Evolutionary conservation across 2,888 invertebrate species (phyloP).

Genomic region (Bedellia somnulentella): DNA sequence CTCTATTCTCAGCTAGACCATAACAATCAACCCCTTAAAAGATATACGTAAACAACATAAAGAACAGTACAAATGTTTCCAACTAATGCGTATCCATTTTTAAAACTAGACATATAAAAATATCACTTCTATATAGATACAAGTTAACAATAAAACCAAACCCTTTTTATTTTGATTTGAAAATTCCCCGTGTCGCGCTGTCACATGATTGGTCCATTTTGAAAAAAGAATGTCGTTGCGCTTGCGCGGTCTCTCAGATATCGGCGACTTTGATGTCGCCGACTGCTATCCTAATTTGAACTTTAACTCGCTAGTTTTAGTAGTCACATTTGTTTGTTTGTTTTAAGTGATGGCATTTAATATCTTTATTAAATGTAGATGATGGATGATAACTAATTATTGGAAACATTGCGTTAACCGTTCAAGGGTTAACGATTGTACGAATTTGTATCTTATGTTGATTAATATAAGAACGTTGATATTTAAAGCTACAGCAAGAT

Average conservation of each 20-base stretch:
- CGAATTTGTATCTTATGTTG: conserved; percentile 13
- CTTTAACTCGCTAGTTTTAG: too few relatives aligned
- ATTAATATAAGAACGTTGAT: conserved; percentile 12
- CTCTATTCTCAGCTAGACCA: too few relatives aligned
- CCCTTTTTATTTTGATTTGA: too few relatives aligned
- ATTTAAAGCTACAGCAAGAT: too few relatives aligned
- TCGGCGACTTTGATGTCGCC: conserved; percentile 10
- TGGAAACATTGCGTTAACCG: conserved; percentile 50
- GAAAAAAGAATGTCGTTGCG: conserved; percentile 7
- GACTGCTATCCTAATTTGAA: too few relatives aligned
- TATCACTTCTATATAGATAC: too few relatives aligned
- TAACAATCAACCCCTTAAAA: too few relatives aligned
- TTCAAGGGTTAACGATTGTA: conserved; percentile 15
- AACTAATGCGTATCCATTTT: too few relatives aligned
- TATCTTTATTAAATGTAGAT: conserved; percentile 51
- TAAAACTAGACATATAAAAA: too few relatives aligned
- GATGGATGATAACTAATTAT: conserved; percentile 57
- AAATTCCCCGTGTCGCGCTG: conserved; percentile 7
- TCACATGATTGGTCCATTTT: conserved; percentile 7
- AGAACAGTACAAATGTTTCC: too few relatives aligned
- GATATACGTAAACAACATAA: too few relatives aligned
- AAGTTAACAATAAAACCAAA: too few relatives aligned
- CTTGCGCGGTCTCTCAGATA: conserved; percentile 9
- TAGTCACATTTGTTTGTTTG: conserved; percentile 10
- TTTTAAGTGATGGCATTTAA: conserved; percentile 32